Conservation (phyloP, 2,797 vertebrate species). For the Heteromormyrus szaboi region DNA sequence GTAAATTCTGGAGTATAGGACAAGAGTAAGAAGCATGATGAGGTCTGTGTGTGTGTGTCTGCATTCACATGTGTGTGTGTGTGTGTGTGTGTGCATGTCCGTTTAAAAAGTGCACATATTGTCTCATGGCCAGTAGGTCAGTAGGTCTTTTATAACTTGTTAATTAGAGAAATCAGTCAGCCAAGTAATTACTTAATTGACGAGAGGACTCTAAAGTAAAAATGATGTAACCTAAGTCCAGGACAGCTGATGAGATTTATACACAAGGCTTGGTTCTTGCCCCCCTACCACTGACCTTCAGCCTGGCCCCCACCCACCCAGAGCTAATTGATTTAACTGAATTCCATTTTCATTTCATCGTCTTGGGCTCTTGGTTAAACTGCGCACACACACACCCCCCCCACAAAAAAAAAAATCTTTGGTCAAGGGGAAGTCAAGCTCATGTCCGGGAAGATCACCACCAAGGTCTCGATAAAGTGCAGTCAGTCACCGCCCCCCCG, state of each 20-base stretch:
- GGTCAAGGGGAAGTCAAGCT: background rate
- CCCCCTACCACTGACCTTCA: constrained; percentile 38
- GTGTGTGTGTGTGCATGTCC: background rate
- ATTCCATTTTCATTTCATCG: constrained; percentile 34
- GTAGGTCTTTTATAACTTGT: constrained; percentile 62
- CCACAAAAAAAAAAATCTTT: background rate
- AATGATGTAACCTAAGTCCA: constrained; percentile 66
- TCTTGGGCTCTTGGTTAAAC: constrained; percentile 18
- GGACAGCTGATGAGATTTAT: constrained; percentile 45
- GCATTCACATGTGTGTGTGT: background rate
- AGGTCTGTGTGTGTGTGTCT: background rate
- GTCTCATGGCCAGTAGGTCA: constrained; percentile 43
- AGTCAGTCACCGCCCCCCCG: constrained; percentile 24
- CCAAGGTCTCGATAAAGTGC: constrained; percentile 53
- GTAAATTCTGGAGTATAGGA: background rate
- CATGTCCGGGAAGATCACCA: constrained; percentile 49
- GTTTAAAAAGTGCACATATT: background rate
- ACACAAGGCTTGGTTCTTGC: background rate
- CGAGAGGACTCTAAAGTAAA: constrained; percentile 62
- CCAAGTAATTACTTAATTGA: constrained; percentile 71
- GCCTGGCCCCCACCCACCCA: constrained; percentile 39
- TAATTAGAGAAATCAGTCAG: constrained; percentile 61
- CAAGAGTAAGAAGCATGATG: background rate
- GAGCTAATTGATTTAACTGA: constrained; percentile 54
- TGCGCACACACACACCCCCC: background rate